These are phyloP conservation scores for Spizella passerina DNA, from an alignment of 2,797 vertebrate genomes.

Conservation along the genomic window DNA sequence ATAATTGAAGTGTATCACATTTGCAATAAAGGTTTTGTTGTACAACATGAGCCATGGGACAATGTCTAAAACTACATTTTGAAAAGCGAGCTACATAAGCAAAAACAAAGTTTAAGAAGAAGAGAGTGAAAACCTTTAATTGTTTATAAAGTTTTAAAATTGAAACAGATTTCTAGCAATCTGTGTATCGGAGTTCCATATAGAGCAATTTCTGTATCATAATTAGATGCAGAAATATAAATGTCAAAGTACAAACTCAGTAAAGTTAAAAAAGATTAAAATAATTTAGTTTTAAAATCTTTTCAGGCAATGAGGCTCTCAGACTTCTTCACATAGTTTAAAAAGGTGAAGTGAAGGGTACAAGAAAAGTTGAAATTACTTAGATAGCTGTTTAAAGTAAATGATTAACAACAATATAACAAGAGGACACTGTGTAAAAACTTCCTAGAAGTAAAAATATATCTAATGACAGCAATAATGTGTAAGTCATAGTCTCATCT, in stretches of 20 bases:
- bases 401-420: neutral
- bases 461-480: neutral
- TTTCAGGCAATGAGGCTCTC: neutral
- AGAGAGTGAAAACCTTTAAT: neutral
- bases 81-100: neutral
- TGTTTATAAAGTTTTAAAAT: neutral
- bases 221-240: neutral
- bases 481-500: neutral
- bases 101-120: neutral
- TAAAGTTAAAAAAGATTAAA: neutral
- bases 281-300: neutral
- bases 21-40: neutral
- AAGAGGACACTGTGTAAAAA: neutral
- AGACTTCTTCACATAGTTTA: neutral
- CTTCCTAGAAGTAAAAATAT: neutral
- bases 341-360: neutral
- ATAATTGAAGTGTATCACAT: neutral
- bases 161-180: neutral
- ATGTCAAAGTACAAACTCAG: neutral
- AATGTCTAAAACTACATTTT: neutral
- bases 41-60: neutral
- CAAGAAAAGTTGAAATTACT: neutral
- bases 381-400: neutral
- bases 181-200: neutral
- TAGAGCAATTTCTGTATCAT: neutral